These are phyloP conservation scores for Rhopalosiphum maidis DNA, from an alignment of 1,140 invertebrate species.

Conservation along the genomic window DNA sequence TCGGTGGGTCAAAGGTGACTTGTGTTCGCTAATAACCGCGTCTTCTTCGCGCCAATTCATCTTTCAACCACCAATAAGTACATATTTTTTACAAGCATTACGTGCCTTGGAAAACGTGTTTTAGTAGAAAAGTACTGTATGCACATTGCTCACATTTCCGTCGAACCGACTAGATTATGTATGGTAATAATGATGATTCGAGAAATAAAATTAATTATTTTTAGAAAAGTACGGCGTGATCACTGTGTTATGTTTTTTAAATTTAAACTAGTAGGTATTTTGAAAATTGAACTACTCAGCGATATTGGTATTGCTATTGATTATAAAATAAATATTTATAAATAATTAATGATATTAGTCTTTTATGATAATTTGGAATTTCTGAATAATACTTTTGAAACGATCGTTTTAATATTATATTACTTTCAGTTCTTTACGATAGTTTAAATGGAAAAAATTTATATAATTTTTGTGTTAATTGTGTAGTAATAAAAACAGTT, in stretches of 20 bases:
- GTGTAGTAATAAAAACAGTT: no score
- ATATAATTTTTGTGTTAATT: no score
- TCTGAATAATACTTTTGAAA: neutral
- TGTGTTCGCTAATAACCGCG: slow-evolving; percentile 43
- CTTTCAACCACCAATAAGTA: slow-evolving; percentile 5
- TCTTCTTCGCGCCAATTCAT: slow-evolving; percentile 44
- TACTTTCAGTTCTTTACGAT: no score
- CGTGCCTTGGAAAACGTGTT: neutral
- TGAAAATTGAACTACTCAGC: neutral
- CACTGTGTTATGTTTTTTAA: neutral
- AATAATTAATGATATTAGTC: neutral
- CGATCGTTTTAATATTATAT: neutral
- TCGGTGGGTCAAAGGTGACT: slow-evolving; percentile 40
- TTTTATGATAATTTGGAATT: neutral
- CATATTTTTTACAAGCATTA: neutral
- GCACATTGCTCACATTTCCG: neutral
- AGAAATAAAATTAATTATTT: neutral
- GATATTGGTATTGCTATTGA: neutral
- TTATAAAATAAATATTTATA: neutral
- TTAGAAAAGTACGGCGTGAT: neutral
- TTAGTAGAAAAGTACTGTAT: neutral
- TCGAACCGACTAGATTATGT: neutral
- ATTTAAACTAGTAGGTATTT: neutral
- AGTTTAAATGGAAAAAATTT: no score
- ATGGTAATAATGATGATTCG: neutral